phyloP scores from a whole-genome alignment of 2,797 vertebrate genomes.

The Lemur catta region DNA sequence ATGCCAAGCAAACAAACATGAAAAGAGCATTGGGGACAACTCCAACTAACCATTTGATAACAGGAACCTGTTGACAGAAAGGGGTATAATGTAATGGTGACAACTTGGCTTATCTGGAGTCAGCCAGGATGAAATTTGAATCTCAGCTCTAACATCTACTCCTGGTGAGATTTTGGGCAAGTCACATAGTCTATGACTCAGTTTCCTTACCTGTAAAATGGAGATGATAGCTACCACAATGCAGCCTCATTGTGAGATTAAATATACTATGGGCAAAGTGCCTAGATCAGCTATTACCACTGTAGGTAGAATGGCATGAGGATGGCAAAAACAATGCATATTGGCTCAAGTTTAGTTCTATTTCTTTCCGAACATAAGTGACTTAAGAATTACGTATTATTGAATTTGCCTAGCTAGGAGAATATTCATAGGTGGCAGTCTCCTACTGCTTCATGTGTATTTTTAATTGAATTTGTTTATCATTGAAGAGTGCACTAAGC shows the following conservation, averaged over 20 bases:
- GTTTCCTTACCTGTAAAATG: background rate
- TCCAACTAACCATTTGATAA: background rate
- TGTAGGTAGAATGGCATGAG: background rate
- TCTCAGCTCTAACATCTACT: background rate
- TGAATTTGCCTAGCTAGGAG: background rate
- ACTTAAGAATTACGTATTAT: background rate
- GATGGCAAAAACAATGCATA: background rate
- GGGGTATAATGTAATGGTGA: rapidly evolving
- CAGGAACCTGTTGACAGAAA: background rate
- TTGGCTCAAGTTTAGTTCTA: background rate
- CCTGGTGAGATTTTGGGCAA: background rate
- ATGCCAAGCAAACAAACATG: background rate
- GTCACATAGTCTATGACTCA: no score
- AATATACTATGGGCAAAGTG: background rate
- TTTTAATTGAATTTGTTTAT: conserved; percentile 61
- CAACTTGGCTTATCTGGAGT: background rate
- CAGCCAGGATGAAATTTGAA: background rate
- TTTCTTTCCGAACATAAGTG: background rate
- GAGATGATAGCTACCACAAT: background rate
- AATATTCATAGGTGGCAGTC: background rate
- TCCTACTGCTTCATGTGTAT: conserved; percentile 21
- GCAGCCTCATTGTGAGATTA: background rate
- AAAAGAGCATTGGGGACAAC: background rate
- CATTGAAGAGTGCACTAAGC: conserved; percentile 27
- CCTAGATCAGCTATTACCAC: background rate